Percentiles rank a stretch among this genome's conserved stretches.
phyloP scores from a whole-genome alignment of 2,888 invertebrate genomes.

The Malacosoma neustria region DNA sequence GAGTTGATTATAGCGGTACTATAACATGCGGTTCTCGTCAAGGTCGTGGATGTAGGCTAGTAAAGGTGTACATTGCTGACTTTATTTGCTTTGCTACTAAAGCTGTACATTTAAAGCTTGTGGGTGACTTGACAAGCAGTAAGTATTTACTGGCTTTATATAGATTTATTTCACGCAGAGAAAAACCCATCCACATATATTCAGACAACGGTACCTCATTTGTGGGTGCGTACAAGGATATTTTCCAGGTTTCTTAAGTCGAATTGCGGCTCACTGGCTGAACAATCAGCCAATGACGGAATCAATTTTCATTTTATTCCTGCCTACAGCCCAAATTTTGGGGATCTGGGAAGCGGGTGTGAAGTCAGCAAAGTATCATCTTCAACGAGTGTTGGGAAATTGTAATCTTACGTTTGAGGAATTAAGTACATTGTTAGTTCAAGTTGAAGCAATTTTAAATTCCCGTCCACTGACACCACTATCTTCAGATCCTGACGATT shows the following conservation, averaged over 20 bases:
- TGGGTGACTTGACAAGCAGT: too few species aligned
- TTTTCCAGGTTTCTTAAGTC: constrained; percentile 3
- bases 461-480: constrained; percentile 13
- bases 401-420: constrained; percentile 11
- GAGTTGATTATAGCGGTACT: too few species aligned
- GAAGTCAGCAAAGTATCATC: constrained; percentile 6
- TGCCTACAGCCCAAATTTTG: constrained; percentile 7
- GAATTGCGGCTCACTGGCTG: constrained; percentile 4
- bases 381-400: constrained; percentile 9
- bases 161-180: too few species aligned
- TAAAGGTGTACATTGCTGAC: too few species aligned
- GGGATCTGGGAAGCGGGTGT: neutral
- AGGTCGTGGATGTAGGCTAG: too few species aligned
- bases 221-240: constrained; percentile 2
- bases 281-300: constrained; percentile 4
- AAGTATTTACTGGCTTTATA: too few species aligned
- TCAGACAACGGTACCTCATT: too few species aligned
- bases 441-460: constrained; percentile 14
- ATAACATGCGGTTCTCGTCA: too few species aligned
- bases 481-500: constrained; percentile 10
- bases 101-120: too few species aligned
- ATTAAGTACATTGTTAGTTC: constrained; percentile 8
- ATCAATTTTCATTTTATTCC: constrained; percentile 10
- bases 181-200: too few species aligned
- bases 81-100: too few species aligned